Evolutionary conservation across 2,113 vertebrate species (phyloP), one percentile per base, ranked within the genome.

Genomic region (Thalassarche chlororhynchos): DNA sequence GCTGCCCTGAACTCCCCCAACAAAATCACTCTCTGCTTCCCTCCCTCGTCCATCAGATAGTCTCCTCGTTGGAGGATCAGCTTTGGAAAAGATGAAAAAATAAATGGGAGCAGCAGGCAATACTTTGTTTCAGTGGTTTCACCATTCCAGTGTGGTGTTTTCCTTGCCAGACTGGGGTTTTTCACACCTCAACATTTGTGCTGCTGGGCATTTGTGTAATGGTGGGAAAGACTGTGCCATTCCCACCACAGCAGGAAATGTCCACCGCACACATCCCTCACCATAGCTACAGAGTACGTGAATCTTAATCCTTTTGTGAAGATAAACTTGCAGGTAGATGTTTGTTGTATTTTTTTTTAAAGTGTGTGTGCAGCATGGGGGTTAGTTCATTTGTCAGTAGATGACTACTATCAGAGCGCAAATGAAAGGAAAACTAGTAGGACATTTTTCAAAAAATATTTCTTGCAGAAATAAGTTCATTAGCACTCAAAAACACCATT

Each of bases 271-370:
- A 5, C 32, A 19, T n/a, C 42, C 49, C 28, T 14, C 74, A 31
- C 12, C 25, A 24, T 0, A 61, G 25, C 29, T 31, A 31, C 36
- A 77, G 25, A 17, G 28, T 12, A 14, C 0, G 0, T 10, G 49
- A 69, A 34, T 13, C 64, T 71, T 61, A 69, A 75, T 58, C 47
- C 7, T 64, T 82, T 34, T n/a, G 7, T 31, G 34, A 84, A 64
- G 18, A 62, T 51, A 55, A 92, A 71, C 14, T 20, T 36, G 8
- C 20, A 71, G 23, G 29, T 9, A 58, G 29, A 5, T 38, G 18
- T n/a, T 74, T 19, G 26, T 38, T 47, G 15, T 9, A 5, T 34
- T 20, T 14, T 34, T 68, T 36, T 76, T 20, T 34, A 23, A 88
- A 46, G 6, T 16, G 10, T 8, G 17, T 12, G 12, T 18, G 10